Evolutionary conservation across 2,797 vertebrate genomes (phyloP).

Genomic region (Limnodromus scolopaceus): DNA sequence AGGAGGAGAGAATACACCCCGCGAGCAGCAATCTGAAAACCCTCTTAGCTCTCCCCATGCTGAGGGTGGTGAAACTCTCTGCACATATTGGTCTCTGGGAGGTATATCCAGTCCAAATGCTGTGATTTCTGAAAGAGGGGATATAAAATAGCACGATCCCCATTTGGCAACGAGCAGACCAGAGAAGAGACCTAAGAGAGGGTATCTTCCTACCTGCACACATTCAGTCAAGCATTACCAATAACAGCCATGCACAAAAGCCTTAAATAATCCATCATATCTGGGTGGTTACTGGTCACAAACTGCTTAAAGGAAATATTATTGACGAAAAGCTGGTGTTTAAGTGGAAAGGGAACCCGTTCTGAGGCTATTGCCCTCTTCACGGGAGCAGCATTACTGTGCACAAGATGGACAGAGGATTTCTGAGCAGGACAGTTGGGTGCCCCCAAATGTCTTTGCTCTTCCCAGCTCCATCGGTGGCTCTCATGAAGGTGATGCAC

Average conservation of each 20-base stretch:
- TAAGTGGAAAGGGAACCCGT: neutral
- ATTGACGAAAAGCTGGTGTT: neutral
- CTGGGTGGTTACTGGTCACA: neutral
- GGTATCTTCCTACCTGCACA: neutral
- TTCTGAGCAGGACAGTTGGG: neutral
- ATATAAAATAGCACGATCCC: neutral
- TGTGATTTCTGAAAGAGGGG: neutral
- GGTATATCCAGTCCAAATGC: accelerated
- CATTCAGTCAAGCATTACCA: neutral
- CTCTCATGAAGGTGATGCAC: neutral
- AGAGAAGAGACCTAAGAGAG: neutral
- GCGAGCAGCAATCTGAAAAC: neutral
- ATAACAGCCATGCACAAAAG: neutral
- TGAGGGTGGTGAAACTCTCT: neutral
- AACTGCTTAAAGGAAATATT: neutral
- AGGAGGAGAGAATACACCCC: neutral
- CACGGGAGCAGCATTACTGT: neutral
- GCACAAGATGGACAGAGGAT: neutral
- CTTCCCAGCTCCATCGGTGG: accelerated
- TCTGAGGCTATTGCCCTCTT: neutral
- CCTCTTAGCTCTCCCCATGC: accelerated
- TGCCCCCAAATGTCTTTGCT: neutral
- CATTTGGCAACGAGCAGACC: neutral
- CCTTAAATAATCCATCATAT: neutral
- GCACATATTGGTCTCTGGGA: neutral